A percentile compares a stretch with the other conserved stretches of the same genome.
phyloP scores from a whole-genome alignment of 2,888 invertebrate genomes.

The Caenorhabditis sp. region DNA sequence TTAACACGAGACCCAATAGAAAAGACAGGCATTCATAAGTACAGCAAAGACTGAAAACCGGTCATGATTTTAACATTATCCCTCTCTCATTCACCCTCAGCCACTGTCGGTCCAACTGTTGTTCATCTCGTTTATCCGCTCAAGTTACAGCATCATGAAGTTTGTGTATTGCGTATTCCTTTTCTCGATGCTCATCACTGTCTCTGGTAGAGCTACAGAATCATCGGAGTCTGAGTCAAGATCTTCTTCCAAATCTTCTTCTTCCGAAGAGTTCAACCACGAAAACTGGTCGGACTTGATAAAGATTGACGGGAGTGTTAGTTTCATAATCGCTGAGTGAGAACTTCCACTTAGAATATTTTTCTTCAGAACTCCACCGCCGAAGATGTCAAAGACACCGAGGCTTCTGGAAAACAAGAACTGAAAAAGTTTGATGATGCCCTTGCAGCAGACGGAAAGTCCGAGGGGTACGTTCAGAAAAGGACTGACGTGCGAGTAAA shows the following conservation, averaged over 20 bases:
- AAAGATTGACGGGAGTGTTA: constrained; percentile 14
- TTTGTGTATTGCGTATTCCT: constrained; percentile 9
- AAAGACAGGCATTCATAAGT: neutral
- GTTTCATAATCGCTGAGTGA: too few species aligned
- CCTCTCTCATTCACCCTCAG: neutral
- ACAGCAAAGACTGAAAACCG: neutral
- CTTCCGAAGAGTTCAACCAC: constrained; percentile 38
- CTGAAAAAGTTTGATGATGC: constrained; percentile 46
- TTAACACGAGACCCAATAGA: neutral
- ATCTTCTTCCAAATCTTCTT: constrained; percentile 41
- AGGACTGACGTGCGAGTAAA: constrained; percentile 16
- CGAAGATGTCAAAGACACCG: constrained; percentile 33
- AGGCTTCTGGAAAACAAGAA: constrained; percentile 5
- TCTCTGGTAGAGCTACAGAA: constrained; percentile 31
- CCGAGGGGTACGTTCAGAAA: constrained; percentile 27
- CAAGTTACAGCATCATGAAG: constrained; percentile 33
- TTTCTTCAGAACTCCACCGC: constrained; percentile 26
- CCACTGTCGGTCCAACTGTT: neutral
- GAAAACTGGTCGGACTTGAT: constrained; percentile 24
- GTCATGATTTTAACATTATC: neutral
- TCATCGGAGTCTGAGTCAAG: constrained; percentile 41
- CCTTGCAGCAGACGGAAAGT: constrained; percentile 32
- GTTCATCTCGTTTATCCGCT: constrained; percentile 5
- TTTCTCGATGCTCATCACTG: constrained; percentile 1
- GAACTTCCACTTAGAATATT: neutral